These are phyloP conservation scores for Aldrovandia affinis DNA, from an alignment of 2,797 vertebrate species.

Conservation along the genomic window DNA sequence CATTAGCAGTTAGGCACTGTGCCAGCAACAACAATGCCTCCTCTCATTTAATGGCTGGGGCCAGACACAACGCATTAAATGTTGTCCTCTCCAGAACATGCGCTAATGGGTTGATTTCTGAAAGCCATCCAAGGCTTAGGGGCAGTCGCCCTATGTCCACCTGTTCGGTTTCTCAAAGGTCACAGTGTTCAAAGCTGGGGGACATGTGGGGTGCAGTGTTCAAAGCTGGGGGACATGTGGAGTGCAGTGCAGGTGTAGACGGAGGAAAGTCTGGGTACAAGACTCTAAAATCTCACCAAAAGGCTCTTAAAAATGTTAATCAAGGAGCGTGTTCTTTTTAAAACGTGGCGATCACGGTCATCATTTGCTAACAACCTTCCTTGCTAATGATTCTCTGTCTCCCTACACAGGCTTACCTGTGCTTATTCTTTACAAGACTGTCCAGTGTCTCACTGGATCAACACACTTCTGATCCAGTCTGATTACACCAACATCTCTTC, in stretches of 20 bases:
- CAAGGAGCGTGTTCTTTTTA: no score
- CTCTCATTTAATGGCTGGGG: neutral
- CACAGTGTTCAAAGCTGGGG: neutral
- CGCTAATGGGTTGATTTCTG: neutral
- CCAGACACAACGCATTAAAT: neutral
- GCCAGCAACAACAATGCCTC: constrained; percentile 4
- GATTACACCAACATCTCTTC: no score
- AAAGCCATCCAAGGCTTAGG: neutral
- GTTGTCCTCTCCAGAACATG: neutral
- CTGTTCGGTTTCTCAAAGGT: neutral
- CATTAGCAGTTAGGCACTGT: neutral
- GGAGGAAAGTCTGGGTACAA: neutral
- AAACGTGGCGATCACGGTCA: no score
- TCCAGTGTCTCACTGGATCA: no score
- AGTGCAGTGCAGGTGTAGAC: no score
- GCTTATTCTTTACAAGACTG: no score
- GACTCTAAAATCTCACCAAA: no score
- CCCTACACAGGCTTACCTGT: no score
- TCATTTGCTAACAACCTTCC: no score
- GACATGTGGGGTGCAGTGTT: neutral
- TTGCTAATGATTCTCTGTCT: no score
- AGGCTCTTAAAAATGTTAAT: no score
- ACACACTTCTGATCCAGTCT: no score
- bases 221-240: neutral
- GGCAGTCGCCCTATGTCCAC: neutral